Base-by-base conservation (phyloP, 2,888 invertebrate species). In the Kuschelorhynchus macadamiae region DNA sequence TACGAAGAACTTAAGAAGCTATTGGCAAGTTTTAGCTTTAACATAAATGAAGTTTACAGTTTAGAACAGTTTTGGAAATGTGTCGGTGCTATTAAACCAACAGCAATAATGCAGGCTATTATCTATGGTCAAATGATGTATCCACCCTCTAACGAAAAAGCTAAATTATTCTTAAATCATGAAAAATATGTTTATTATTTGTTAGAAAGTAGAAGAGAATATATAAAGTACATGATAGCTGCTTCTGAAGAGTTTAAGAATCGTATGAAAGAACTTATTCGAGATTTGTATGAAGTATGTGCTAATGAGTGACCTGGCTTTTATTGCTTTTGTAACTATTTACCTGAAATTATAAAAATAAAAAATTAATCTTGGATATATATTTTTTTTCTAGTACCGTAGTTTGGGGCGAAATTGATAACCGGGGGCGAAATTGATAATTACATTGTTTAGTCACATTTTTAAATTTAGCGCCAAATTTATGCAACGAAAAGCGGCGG, bases 1-100 rank as follows among this genome's bases (percentile, higher is more conserved):
- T 73, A 77, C 49, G 5, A 57, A 4, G 73, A 75, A 67, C 44
- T 78, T 5, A 46, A 17, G 4, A 52, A 65, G 36, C 66, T 65
- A 53, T 36, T 78, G n/a, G 9, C 18, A n/a, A 36, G 46, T 7
- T 71, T 75, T 42, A 64, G 62, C 21, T 65, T 67, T 42, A 64
- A 74, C 39, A 30, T 75, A 5, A 53, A 64, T 20, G 56, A 64
- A n/a, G 68, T 78, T 41, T 71, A 72, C 25, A 63, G 75, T 1
- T 70, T 67, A 47, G 56, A 71, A 11, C 59, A 72, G 21, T 77
- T 77, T 50, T 2, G 68, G 16, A 67, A 74, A 47, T 70, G 71
- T 57, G 66, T 73, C 30, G 66, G 72, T 12, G 72, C 73, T 46
- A 72, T 70, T 41, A 71, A 20, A 21, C 36, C 47, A 14, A 14